Percentiles rank a stretch among this genome's conserved stretches.
Conservation (phyloP, 1,140 invertebrate species). For the Bombus soroeensis region DNA sequence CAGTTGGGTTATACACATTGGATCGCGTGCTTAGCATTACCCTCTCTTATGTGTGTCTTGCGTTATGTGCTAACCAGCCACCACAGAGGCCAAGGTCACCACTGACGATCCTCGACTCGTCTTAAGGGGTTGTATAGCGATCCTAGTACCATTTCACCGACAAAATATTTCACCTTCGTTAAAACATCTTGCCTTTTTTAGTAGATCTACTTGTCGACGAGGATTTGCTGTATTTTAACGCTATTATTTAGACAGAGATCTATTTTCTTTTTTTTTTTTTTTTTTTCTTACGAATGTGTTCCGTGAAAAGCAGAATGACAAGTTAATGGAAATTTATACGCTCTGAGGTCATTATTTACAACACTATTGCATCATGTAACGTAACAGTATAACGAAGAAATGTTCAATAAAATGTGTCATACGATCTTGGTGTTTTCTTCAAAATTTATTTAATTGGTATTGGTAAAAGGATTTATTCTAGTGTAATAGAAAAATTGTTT, state of each 20-base stretch:
- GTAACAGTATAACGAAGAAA: background rate
- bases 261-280: background rate
- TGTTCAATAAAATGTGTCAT: background rate
- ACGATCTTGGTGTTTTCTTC: background rate
- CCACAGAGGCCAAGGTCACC: conserved; percentile 64
- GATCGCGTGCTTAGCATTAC: conserved; percentile 64
- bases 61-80: conserved; percentile 49
- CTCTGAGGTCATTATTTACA: background rate
- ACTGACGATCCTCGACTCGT: conserved; percentile 32
- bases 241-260: background rate
- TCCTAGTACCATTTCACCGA: background rate
- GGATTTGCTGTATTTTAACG: background rate
- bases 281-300: background rate
- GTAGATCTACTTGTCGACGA: background rate
- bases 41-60: conserved; percentile 55
- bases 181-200: background rate
- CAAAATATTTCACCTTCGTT: background rate
- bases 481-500: no score
- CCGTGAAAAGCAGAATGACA: no score
- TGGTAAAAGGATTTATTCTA: no score
- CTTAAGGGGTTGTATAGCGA: conserved; percentile 25
- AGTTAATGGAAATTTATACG: background rate
- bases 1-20: conserved; percentile 48
- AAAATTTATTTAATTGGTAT: no score
- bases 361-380: background rate